Evolutionary conservation across 2,888 invertebrate genomes (phyloP).

Genomic region (Noctua janthe): DNA sequence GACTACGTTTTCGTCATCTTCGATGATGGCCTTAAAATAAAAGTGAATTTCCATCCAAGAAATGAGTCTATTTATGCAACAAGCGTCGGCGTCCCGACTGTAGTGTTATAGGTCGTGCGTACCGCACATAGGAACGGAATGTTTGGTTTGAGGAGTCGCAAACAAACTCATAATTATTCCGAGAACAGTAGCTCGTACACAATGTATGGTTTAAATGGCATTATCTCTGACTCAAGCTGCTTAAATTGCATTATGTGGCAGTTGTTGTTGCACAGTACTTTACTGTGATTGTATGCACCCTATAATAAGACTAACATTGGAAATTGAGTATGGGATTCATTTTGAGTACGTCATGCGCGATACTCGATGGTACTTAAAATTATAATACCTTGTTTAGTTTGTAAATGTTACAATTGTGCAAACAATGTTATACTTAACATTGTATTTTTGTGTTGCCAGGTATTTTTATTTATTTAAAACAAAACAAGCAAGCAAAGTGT

Average conservation of each 20-base stretch:
- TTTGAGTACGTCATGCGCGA: conserved; percentile 29
- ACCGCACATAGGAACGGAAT: conserved; percentile 83
- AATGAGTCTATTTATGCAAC: conserved; percentile 86
- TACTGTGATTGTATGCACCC: conserved; percentile 43
- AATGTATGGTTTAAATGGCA: conserved; percentile 77
- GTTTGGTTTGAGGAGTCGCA: conserved; percentile 88
- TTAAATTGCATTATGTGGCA: conserved; percentile 67
- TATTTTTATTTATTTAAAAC: conserved; percentile 45
- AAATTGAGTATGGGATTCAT: conserved; percentile 28
- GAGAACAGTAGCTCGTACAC: conserved; percentile 79
- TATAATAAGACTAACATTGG: conserved; percentile 29
- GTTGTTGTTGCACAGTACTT: conserved; percentile 47
- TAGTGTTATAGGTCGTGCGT: conserved; percentile 81
- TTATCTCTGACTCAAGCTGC: conserved; percentile 76
- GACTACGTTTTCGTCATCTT: conserved; percentile 76
- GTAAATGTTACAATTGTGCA: conserved; percentile 27
- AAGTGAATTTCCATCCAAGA: conserved; percentile 86
- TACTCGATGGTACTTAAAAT: conserved; percentile 8
- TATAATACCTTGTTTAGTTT: conserved; percentile 22
- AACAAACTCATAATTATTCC: conserved; percentile 86
- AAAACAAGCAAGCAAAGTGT: conserved; percentile 28
- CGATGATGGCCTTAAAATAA: conserved; percentile 79
- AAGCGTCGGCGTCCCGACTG: conserved; percentile 83
- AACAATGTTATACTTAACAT: conserved; percentile 38
- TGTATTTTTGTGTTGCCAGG: conserved; percentile 27